Evolutionary conservation across 2,797 vertebrate genomes (phyloP).

Genomic region (Eulemur coronatus): DNA sequence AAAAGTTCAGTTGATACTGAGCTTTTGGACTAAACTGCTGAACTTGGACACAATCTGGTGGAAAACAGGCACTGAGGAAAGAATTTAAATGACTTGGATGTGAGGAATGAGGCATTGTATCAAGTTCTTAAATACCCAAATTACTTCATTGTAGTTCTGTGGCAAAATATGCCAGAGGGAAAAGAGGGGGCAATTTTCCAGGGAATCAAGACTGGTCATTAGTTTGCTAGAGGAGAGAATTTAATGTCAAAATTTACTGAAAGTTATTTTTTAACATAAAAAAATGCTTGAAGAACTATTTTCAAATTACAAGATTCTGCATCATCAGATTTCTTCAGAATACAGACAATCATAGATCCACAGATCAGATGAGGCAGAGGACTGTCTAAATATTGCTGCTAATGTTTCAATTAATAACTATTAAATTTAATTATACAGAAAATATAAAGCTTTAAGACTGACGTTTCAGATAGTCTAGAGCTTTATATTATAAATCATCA

Average conservation of each 20-base stretch:
- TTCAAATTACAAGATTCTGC: neutral
- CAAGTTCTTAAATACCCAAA: constrained; percentile 60
- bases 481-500: neutral
- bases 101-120: constrained; percentile 65
- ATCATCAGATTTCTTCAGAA: neutral
- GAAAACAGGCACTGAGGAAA: constrained; percentile 70
- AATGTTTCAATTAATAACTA: constrained; percentile 6
- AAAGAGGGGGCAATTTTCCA: constrained; percentile 38
- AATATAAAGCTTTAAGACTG: neutral
- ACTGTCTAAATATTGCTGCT: neutral
- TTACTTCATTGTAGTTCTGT: constrained; percentile 47
- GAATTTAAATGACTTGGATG: constrained; percentile 79
- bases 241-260: neutral
- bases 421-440: neutral
- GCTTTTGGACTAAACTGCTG: constrained; percentile 58
- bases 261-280: neutral
- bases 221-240: neutral
- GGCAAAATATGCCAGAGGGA: constrained; percentile 32
- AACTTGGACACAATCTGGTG: constrained; percentile 69
- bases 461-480: neutral
- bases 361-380: neutral
- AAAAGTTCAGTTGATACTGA: constrained; percentile 71
- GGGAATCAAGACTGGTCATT: neutral
- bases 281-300: neutral
- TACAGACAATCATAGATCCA: neutral